Evolutionary conservation across 2,113 vertebrate genomes (phyloP).

Genomic region (Polypterus bichir): DNA sequence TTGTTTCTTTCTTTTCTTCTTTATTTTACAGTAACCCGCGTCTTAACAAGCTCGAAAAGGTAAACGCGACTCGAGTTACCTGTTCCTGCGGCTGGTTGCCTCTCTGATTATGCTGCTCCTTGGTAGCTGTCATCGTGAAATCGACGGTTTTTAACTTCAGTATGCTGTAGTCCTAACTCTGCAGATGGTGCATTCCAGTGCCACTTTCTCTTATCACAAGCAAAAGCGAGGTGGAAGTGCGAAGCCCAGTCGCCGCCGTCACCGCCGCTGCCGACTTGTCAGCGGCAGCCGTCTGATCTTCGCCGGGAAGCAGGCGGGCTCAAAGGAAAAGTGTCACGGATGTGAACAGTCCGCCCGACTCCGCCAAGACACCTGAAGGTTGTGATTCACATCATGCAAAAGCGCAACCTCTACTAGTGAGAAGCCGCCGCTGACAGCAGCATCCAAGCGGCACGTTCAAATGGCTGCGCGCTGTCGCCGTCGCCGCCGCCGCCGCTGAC

Average conservation of each 20-base stretch:
- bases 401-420: neutral
- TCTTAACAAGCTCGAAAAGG: too few relatives aligned
- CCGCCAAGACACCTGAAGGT: constrained; percentile 2
- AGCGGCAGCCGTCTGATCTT: constrained; percentile 28
- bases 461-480: too few relatives aligned
- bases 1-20: too few relatives aligned
- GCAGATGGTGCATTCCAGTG: constrained; percentile 35
- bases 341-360: constrained; percentile 20
- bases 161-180: constrained; percentile 31
- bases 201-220: constrained; percentile 4
- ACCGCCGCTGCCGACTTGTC: constrained; percentile 19
- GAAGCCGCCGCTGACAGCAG: constrained; percentile 1
- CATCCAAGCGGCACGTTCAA: neutral
- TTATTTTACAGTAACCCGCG: too few relatives aligned
- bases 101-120: constrained; percentile 59
- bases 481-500: too few relatives aligned
- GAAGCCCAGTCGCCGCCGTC: neutral
- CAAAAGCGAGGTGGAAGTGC: constrained; percentile 4
- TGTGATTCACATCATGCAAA: constrained; percentile 7
- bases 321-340: constrained; percentile 29
- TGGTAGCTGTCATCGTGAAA: constrained; percentile 72
- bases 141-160: constrained; percentile 31
- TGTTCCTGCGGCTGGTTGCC: constrained; percentile 59
- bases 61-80: constrained; percentile 31
- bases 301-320: constrained; percentile 19